phyloP scores from a whole-genome alignment of 2,888 invertebrate species.

The Endomychus coccineus region DNA sequence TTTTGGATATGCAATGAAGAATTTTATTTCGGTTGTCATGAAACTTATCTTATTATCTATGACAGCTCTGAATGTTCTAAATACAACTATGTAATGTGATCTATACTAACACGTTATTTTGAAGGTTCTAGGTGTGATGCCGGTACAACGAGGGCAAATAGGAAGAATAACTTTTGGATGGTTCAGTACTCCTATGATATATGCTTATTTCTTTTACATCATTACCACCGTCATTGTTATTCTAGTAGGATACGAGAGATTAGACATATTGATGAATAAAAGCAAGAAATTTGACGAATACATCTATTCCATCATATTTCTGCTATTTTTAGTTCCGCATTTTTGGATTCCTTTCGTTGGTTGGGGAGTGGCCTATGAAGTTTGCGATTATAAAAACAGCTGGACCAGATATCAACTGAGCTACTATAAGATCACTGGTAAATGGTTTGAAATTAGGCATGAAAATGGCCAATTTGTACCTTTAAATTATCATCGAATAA shows the following conservation, averaged over 20 bases:
- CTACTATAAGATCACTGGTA: slow-evolving; percentile 42
- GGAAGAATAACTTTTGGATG: slow-evolving; percentile 57
- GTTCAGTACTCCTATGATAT: slow-evolving; percentile 55
- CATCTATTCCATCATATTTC: slow-evolving; percentile 60
- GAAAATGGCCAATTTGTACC: no score
- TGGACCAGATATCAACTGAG: slow-evolving; percentile 61
- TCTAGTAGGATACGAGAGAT: slow-evolving; percentile 54
- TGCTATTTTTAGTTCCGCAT: slow-evolving; percentile 59
- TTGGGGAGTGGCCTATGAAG: slow-evolving; percentile 62
- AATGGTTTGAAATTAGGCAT: not conserved
- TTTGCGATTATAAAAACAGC: slow-evolving; percentile 60
- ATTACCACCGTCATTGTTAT: slow-evolving; percentile 52
- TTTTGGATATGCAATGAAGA: no score
- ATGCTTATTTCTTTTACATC: slow-evolving; percentile 58
- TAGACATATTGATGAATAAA: slow-evolving; percentile 54
- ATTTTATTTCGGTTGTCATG: no score
- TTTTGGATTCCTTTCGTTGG: slow-evolving; percentile 65
- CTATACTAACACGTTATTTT: slow-evolving; percentile 13
- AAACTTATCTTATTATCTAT: no score
- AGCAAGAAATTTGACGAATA: slow-evolving; percentile 59
- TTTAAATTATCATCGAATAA: no score
- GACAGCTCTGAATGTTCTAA: not conserved
- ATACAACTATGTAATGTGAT: not conserved
- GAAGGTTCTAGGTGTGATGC: slow-evolving; percentile 59
- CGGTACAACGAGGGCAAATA: slow-evolving; percentile 42